These are phyloP conservation scores for Pachycephus smyrnensis DNA, from an alignment of 2,888 invertebrate genomes.

Conservation along the genomic window DNA sequence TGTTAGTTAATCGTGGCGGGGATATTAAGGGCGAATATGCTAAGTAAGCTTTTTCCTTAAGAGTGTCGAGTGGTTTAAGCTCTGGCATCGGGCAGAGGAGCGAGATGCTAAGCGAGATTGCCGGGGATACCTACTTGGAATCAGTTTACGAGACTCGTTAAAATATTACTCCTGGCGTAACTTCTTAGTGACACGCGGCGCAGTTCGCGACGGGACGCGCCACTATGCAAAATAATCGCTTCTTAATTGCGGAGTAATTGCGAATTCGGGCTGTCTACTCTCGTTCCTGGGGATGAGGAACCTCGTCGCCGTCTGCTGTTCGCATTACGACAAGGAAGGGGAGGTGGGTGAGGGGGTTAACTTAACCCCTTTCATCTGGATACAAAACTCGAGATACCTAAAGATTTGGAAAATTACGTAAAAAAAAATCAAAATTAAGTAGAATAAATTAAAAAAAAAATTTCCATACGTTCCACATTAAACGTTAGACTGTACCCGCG, in stretches of 20 bases:
- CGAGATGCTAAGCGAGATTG: background rate
- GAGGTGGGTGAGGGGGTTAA: too few species aligned
- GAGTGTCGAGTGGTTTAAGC: conserved; percentile 14
- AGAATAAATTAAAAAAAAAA: background rate
- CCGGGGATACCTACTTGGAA: conserved; percentile 45
- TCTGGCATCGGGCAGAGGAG: conserved; percentile 8
- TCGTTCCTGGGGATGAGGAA: conserved; percentile 2
- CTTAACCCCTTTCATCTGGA: conserved; percentile 40
- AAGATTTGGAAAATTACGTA: background rate
- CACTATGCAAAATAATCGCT: conserved; percentile 66
- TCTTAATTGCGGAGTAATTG: conserved; percentile 66
- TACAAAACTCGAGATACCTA: background rate
- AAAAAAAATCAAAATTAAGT: background rate
- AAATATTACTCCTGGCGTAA: conserved; percentile 63
- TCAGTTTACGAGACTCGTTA: conserved; percentile 65
- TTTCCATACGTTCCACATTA: background rate
- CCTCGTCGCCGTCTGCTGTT: conserved; percentile 28
- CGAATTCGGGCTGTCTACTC: conserved; percentile 47
- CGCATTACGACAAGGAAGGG: conserved; percentile 31
- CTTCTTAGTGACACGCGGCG: conserved; percentile 65
- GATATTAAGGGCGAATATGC: conserved; percentile 55
- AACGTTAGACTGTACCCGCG: too few species aligned
- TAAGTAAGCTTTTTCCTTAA: conserved; percentile 58
- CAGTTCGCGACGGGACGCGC: conserved; percentile 47
- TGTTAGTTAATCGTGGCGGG: background rate